Conservation (phyloP, 2,888 invertebrate species). For the Melieria crassipennis region DNA sequence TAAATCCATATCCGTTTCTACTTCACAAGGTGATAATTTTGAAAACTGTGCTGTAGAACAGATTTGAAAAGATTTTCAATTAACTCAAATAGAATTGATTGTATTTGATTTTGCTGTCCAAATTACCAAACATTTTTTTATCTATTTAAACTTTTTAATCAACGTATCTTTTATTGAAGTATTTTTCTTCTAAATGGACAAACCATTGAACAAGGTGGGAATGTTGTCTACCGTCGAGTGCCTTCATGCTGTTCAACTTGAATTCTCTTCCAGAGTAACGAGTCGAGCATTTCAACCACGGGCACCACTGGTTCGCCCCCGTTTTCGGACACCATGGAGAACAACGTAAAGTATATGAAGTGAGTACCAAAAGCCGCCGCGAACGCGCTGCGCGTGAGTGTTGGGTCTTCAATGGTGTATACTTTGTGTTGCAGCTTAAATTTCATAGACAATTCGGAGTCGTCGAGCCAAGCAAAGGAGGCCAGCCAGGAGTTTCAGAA, state of each 20-base stretch:
- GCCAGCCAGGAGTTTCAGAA: conserved; percentile 36
- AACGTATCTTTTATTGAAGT: conserved; percentile 22
- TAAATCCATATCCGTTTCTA: background rate
- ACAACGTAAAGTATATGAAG: conserved; percentile 45
- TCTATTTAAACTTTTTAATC: conserved; percentile 27
- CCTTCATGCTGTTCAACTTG: background rate
- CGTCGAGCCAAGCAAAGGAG: conserved; percentile 42
- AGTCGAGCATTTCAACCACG: conserved; percentile 43
- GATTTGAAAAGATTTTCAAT: conserved; percentile 25
- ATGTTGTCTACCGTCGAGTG: background rate
- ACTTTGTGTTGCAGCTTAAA: conserved; percentile 38
- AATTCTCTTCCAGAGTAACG: conserved; percentile 35
- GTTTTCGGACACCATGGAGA: conserved; percentile 39
- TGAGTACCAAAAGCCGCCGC: conserved; percentile 21
- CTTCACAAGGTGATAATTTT: conserved; percentile 25
- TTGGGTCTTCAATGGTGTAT: background rate
- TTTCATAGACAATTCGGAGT: conserved; percentile 44
- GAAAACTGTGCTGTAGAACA: conserved; percentile 29
- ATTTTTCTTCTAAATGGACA: conserved; percentile 36
- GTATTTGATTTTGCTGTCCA: conserved; percentile 37
- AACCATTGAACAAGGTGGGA: conserved; percentile 35
- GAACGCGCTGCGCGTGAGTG: too few species aligned
- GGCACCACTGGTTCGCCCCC: conserved; percentile 39
- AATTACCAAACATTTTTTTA: conserved; percentile 37
- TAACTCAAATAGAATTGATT: conserved; percentile 33